These are phyloP conservation scores for Bhutanitis thaidina DNA, from an alignment of 2,888 invertebrate genomes.

Conservation along the genomic window DNA sequence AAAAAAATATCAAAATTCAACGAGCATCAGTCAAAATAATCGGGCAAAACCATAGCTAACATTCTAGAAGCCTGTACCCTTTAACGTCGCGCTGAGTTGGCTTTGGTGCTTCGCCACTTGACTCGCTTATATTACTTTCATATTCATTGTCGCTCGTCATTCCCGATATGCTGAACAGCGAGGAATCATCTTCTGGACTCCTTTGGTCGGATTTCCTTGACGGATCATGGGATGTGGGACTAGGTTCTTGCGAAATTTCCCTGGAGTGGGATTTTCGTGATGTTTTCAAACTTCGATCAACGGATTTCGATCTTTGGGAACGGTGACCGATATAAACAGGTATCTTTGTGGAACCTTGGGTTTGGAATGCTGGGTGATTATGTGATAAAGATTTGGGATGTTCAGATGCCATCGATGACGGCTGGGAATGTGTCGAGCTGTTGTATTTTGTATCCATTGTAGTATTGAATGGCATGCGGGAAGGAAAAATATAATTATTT, in stretches of 20 bases:
- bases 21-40: conserved; percentile 61
- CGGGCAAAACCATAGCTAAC: conserved; percentile 67
- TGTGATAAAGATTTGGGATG: conserved; percentile 71
- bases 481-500: conserved; percentile 51
- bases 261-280: conserved; percentile 57
- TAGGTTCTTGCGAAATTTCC: conserved; percentile 68
- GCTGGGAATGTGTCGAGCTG: conserved; percentile 78
- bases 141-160: conserved; percentile 80
- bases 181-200: conserved; percentile 78
- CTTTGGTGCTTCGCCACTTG: conserved; percentile 71
- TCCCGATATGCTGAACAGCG: conserved; percentile 78
- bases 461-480: conserved; percentile 64
- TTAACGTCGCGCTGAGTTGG: conserved; percentile 69
- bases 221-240: conserved; percentile 71
- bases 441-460: conserved; percentile 53
- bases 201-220: conserved; percentile 74
- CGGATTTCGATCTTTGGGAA: conserved; percentile 78
- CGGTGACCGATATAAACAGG: conserved; percentile 84
- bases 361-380: conserved; percentile 78
- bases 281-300: conserved; percentile 53
- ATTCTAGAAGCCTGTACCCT: conserved; percentile 76
- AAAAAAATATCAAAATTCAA: conserved; percentile 40
- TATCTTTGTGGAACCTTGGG: conserved; percentile 85
- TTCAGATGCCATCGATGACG: conserved; percentile 73
- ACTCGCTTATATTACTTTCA: conserved; percentile 77